Conservation (phyloP, 1,140 invertebrate species). For the Apis laboriosa region DNA sequence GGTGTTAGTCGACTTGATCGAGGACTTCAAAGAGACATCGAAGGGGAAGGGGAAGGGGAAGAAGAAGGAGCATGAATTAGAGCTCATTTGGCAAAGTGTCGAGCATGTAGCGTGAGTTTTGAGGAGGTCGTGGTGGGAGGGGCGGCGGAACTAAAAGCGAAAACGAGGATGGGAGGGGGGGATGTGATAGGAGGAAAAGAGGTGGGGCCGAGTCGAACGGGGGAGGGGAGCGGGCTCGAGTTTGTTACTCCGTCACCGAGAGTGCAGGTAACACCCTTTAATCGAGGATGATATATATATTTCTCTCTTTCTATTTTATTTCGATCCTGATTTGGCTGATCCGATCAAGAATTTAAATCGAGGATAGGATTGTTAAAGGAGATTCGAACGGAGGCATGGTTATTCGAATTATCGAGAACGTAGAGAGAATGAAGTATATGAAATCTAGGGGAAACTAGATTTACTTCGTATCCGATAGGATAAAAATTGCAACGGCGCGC, state of each 20-base stretch:
- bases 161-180: constrained; percentile 16
- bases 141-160: constrained; percentile 22
- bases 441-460: not conserved
- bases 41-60: not conserved
- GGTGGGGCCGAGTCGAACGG: not conserved
- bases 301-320: no score
- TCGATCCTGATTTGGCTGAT: no score
- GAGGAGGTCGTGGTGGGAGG: constrained; percentile 33
- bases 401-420: no score
- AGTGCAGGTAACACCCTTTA: constrained; percentile 49
- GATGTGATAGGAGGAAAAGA: constrained; percentile 19
- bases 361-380: no score
- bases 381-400: no score
- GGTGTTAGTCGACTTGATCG: not conserved
- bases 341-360: no score
- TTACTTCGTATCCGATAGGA: constrained; percentile 1
- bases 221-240: not conserved
- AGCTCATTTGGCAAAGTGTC: constrained; percentile 71
- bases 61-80: constrained; percentile 61
- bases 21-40: not conserved
- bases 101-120: constrained; percentile 48
- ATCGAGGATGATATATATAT: constrained; percentile 10
- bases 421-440: not conserved
- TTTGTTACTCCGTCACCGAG: constrained; percentile 18
- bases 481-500: constrained; percentile 2